Conservation (phyloP, 1,140 invertebrate genomes). For the Hyles euphorbiae region DNA sequence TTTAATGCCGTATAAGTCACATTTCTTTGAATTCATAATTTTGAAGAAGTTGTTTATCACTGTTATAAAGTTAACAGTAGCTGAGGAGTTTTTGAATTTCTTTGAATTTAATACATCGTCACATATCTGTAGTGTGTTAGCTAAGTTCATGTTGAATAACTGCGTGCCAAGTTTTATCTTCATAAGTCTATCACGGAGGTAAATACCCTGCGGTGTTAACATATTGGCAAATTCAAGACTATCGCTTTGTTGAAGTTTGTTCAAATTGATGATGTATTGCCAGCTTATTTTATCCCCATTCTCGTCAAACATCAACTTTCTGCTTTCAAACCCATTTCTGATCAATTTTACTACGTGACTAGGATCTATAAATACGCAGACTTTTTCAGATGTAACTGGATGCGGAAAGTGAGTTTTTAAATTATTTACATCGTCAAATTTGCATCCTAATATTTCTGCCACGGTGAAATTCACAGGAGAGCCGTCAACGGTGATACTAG, state of each 20-base stretch:
- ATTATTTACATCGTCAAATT: conserved; percentile 15
- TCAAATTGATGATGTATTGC: neutral
- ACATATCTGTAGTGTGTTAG: conserved; percentile 13
- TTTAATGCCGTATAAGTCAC: conserved; percentile 14
- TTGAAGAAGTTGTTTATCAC: conserved; percentile 24
- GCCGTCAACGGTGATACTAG: too few relatives aligned
- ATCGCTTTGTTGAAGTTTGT: conserved; percentile 1
- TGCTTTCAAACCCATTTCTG: conserved; percentile 38
- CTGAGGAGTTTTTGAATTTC: conserved; percentile 8
- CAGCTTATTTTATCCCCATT: conserved; percentile 1
- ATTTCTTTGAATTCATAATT: conserved; percentile 18
- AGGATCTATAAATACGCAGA: conserved; percentile 42
- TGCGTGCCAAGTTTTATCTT: conserved; percentile 25
- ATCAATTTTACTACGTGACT: conserved; percentile 52
- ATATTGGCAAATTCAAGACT: conserved; percentile 1
- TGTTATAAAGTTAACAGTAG: conserved; percentile 18
- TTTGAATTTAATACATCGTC: conserved; percentile 8
- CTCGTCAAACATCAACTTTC: conserved; percentile 21
- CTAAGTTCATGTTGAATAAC: conserved; percentile 20
- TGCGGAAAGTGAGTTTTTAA: conserved; percentile 37
- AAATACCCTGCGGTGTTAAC: conserved; percentile 8
- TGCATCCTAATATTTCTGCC: conserved; percentile 14
- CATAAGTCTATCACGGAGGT: conserved; percentile 23
- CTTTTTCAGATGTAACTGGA: conserved; percentile 24
- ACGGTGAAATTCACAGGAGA: too few relatives aligned